Conservation (phyloP, 2,888 invertebrate species). For the Lissocephala sabroskyi region DNA sequence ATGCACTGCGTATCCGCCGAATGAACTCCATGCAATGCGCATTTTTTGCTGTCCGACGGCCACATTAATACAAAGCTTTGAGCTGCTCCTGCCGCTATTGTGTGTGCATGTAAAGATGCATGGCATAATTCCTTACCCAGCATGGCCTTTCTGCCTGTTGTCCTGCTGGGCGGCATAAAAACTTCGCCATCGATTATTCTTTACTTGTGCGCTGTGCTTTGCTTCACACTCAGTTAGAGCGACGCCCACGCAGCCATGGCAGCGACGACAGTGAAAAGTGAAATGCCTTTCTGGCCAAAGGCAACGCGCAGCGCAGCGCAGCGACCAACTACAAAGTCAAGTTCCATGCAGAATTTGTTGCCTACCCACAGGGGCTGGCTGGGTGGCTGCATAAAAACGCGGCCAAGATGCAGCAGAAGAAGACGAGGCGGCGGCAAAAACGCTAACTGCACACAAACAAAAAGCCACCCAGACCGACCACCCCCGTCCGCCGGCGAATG, state of each 20-base stretch:
- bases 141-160: background rate
- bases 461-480: background rate
- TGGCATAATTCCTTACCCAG: background rate
- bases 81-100: background rate
- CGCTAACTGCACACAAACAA: slow-evolving; percentile 6
- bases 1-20: slow-evolving; percentile 5
- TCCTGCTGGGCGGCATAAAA: slow-evolving; percentile 5
- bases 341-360: slow-evolving; percentile 36
- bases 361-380: slow-evolving; percentile 26
- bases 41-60: slow-evolving; percentile 4
- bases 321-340: slow-evolving; percentile 39
- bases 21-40: background rate
- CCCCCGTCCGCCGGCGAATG: slow-evolving; percentile 20
- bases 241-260: slow-evolving; percentile 8
- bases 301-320: slow-evolving; percentile 6
- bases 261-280: slow-evolving; percentile 28
- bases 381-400: slow-evolving; percentile 15
- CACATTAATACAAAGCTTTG: slow-evolving; percentile 13
- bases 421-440: slow-evolving; percentile 10
- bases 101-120: background rate
- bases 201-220: slow-evolving; percentile 9
- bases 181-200: slow-evolving; percentile 21
- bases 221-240: slow-evolving; percentile 19
- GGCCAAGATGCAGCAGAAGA: slow-evolving; percentile 24
- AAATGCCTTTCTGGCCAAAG: slow-evolving; percentile 14